These are phyloP conservation scores for Anarrhichthys ocellatus DNA, from an alignment of 2,113 vertebrate genomes.

Conservation along the genomic window DNA sequence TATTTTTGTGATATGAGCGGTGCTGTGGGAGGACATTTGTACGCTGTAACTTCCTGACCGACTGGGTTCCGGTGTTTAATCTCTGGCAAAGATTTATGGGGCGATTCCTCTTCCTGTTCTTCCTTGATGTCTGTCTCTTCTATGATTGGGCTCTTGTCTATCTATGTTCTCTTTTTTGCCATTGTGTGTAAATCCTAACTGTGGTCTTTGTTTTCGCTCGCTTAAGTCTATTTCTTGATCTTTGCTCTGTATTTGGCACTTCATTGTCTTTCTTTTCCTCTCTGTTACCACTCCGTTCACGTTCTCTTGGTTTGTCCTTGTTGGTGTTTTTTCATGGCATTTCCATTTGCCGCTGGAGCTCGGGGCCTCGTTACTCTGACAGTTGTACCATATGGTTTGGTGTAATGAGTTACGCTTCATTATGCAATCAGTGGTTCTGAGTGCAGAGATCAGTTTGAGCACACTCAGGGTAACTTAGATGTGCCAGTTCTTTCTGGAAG, in stretches of 20 bases:
- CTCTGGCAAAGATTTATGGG: conserved; percentile 35
- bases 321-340: neutral
- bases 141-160: neutral
- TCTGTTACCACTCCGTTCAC: neutral
- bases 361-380: no score
- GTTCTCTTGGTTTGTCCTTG: neutral
- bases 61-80: conserved; percentile 34
- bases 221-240: conserved; percentile 6
- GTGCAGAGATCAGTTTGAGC: no score
- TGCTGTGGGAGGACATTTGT: conserved; percentile 41
- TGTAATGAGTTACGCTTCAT: conserved; percentile 6
- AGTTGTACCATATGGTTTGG: conserved; percentile 11
- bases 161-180: conserved; percentile 19
- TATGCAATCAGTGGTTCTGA: neutral
- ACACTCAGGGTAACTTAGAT: conserved; percentile 13
- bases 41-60: conserved; percentile 32
- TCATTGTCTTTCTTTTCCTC: neutral
- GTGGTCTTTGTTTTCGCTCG: neutral
- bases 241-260: neutral
- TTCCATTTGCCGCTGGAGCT: neutral
- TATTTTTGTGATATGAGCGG: conserved; percentile 43
- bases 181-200: conserved; percentile 11
- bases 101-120: conserved; percentile 2
- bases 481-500: conserved; percentile 34
- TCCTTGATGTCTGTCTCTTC: neutral